Evolutionary conservation across 2,113 vertebrate species (phyloP).

Genomic region (Montifringilla adamsi): DNA sequence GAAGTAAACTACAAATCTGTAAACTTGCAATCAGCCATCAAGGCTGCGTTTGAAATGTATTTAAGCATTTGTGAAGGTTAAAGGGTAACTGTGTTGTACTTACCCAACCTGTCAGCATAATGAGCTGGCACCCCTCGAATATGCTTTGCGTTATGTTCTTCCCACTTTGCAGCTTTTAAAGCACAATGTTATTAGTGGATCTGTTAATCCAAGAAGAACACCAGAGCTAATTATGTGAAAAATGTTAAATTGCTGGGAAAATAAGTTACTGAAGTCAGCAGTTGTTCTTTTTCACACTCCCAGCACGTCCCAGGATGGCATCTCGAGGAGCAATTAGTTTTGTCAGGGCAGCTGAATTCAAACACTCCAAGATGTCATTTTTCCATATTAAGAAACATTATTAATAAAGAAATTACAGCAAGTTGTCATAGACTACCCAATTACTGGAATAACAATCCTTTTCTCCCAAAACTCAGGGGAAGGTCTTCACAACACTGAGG

Average conservation of each 20-base stretch:
- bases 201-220: conserved; percentile 60
- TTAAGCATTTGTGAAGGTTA: conserved; percentile 5
- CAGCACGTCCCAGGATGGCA: conserved; percentile 30
- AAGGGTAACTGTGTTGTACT: conserved; percentile 32
- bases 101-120: conserved; percentile 17
- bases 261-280: conserved; percentile 63
- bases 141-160: background rate
- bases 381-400: conserved; percentile 60
- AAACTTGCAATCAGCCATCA: background rate
- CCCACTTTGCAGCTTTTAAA: conserved; percentile 30
- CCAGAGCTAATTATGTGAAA: conserved; percentile 63
- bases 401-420: conserved; percentile 68
- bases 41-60: background rate
- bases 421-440: conserved; percentile 58
- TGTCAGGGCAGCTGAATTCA: conserved; percentile 57
- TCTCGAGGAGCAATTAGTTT: conserved; percentile 70
- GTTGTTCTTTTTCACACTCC: conserved; percentile 63
- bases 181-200: conserved; percentile 53
- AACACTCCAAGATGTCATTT: conserved; percentile 46
- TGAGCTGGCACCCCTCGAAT: conserved; percentile 9
- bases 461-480: conserved; percentile 51
- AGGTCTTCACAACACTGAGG: conserved; percentile 2
- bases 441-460: conserved; percentile 48
- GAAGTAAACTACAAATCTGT: background rate
- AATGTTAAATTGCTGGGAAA: conserved; percentile 64